phyloP scores from a whole-genome alignment of 2,888 invertebrate species.

The Hofmannophila pseudospretella region DNA sequence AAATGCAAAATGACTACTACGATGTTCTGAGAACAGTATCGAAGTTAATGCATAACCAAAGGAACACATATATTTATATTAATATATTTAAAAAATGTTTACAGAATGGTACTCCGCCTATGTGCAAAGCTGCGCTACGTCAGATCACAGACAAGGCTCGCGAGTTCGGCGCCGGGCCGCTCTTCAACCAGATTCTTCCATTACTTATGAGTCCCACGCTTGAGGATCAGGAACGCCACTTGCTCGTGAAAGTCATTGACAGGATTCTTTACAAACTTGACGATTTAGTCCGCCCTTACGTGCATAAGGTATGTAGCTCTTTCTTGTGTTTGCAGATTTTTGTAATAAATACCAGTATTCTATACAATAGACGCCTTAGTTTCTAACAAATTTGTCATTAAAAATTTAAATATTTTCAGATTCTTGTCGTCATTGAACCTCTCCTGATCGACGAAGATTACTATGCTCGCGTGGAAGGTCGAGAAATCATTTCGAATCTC shows the following conservation, averaged over 20 bases:
- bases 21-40: too few species aligned
- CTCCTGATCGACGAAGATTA: slow-evolving; percentile 99
- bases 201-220: slow-evolving; percentile 99
- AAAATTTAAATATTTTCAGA: slow-evolving; percentile 69
- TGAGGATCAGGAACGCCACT: slow-evolving; percentile 99
- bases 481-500: slow-evolving; percentile 99
- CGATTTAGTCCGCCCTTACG: slow-evolving; percentile 98
- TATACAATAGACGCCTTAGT: too few species aligned
- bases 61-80: too few species aligned
- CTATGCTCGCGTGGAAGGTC: slow-evolving; percentile 99
- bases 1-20: too few species aligned
- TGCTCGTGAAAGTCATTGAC: slow-evolving; percentile 99
- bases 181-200: slow-evolving; percentile 99
- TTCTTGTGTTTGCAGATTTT: too few species aligned
- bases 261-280: slow-evolving; percentile 98
- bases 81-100: too few species aligned
- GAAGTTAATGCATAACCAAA: too few species aligned
- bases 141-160: slow-evolving; percentile 99
- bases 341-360: too few species aligned
- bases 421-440: slow-evolving; percentile 99
- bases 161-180: slow-evolving; percentile 98
- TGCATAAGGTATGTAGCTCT: slow-evolving; percentile 87
- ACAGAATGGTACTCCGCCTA: slow-evolving; percentile 97
- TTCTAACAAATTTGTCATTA: too few species aligned
- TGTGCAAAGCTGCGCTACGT: slow-evolving; percentile 97